Conservation (phyloP, 2,888 invertebrate species). For the Melieria crassipennis region DNA sequence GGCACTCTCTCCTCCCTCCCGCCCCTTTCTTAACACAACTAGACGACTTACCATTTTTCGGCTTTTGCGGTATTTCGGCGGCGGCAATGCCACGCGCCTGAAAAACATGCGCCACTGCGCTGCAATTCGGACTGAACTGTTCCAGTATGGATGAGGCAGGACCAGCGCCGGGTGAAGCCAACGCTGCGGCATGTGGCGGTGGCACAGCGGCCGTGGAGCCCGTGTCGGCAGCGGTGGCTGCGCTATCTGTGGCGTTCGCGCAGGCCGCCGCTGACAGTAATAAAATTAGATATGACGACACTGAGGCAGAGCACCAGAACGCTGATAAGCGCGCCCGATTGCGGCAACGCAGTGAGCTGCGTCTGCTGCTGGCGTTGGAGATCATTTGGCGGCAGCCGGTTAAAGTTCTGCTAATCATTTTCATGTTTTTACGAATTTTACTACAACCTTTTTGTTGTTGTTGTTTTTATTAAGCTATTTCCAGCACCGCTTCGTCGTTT, state of each 20-base stretch:
- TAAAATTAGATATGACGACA: constrained; percentile 16
- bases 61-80: constrained; percentile 68
- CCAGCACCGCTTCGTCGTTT: too few relatives aligned
- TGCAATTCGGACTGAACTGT: constrained; percentile 66
- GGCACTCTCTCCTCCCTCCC: too few relatives aligned
- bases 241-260: background rate
- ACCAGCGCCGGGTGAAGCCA: constrained; percentile 41
- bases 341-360: background rate
- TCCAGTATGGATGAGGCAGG: constrained; percentile 57
- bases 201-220: constrained; percentile 28
- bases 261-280: background rate
- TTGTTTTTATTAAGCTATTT: too few relatives aligned
- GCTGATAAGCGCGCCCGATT: background rate
- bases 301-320: background rate
- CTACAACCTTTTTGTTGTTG: too few relatives aligned
- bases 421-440: constrained; percentile 12
- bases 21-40: background rate
- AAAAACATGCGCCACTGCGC: constrained; percentile 67
- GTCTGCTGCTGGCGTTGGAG: constrained; percentile 1
- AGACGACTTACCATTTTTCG: constrained; percentile 67
- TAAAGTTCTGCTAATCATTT: constrained; percentile 36
- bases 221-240: constrained; percentile 16
- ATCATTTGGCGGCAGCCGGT: background rate
- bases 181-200: constrained; percentile 42
- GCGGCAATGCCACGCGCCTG: constrained; percentile 67